Conservation (phyloP, 2,888 invertebrate genomes). For the Colletes collaris region DNA sequence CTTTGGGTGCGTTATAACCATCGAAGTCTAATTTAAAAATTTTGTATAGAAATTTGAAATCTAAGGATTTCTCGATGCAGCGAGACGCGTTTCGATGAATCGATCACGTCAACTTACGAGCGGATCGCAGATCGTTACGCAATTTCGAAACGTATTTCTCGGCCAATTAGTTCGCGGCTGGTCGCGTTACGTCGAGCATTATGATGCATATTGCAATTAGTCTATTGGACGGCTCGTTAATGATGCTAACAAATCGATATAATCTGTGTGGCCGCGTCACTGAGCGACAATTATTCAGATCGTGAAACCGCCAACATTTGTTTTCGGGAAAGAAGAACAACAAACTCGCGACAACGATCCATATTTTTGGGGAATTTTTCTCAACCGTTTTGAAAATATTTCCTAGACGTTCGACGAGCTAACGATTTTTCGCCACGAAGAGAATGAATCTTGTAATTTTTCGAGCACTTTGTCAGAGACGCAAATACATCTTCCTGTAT, state of each 20-base stretch:
- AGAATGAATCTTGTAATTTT: no score
- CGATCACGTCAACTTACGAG: background rate
- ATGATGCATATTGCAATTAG: constrained; percentile 40
- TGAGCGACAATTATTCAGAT: background rate
- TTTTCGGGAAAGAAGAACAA: no score
- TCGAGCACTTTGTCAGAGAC: background rate
- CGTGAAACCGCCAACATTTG: no score
- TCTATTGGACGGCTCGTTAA: constrained; percentile 16
- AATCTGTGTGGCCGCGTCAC: background rate
- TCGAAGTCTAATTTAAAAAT: no score
- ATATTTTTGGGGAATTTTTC: no score
- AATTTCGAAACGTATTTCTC: constrained; percentile 38
- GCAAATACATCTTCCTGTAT: background rate
- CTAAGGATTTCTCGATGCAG: background rate
- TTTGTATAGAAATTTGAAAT: no score
- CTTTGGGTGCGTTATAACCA: no score
- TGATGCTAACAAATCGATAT: constrained; percentile 23
- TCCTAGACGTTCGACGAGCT: no score
- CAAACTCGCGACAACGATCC: no score
- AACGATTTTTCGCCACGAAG: no score
- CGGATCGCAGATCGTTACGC: constrained; percentile 19
- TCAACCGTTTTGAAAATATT: no score
- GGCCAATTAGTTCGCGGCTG: constrained; percentile 27
- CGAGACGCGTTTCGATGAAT: background rate
- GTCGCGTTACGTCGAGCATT: constrained; percentile 14